phyloP scores from a whole-genome alignment of 2,888 invertebrate species.

The Nomada ruficornis region DNA sequence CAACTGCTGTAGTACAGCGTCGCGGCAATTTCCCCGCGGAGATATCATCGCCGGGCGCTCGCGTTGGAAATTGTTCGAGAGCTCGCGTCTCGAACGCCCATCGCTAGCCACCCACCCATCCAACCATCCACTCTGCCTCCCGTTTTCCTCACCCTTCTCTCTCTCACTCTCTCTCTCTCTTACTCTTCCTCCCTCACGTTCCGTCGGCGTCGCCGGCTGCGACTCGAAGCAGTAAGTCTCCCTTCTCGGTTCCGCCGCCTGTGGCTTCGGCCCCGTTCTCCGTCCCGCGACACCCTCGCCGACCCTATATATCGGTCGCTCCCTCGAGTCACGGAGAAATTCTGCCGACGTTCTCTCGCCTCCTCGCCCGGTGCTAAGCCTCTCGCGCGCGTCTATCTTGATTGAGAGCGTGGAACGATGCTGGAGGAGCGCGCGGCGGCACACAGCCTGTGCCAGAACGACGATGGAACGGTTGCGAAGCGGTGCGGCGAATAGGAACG shows the following conservation, averaged over 20 bases:
- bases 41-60: slow-evolving; percentile 37
- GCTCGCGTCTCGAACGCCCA: slow-evolving; percentile 42
- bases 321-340: slow-evolving; percentile 69
- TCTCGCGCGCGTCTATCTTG: slow-evolving; percentile 82
- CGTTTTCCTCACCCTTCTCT: neutral
- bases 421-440: slow-evolving; percentile 29
- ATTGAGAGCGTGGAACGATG: slow-evolving; percentile 81
- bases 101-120: slow-evolving; percentile 35
- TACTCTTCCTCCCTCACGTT: slow-evolving; percentile 21
- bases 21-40: slow-evolving; percentile 52
- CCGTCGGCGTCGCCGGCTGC: slow-evolving; percentile 35
- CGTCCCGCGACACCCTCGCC: slow-evolving; percentile 54
- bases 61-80: slow-evolving; percentile 48
- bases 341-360: slow-evolving; percentile 69
- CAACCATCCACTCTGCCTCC: slow-evolving; percentile 8
- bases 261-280: slow-evolving; percentile 68
- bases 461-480: slow-evolving; percentile 46
- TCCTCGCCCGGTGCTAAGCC: slow-evolving; percentile 79
- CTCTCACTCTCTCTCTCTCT: neutral
- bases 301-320: slow-evolving; percentile 52
- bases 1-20: slow-evolving; percentile 30
- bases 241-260: slow-evolving; percentile 71
- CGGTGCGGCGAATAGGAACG: slow-evolving; percentile 32
- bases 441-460: slow-evolving; percentile 44
- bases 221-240: slow-evolving; percentile 72